Evolutionary conservation across 2,888 invertebrate genomes (phyloP).

Genomic region (Pristionchus japonicus): DNA sequence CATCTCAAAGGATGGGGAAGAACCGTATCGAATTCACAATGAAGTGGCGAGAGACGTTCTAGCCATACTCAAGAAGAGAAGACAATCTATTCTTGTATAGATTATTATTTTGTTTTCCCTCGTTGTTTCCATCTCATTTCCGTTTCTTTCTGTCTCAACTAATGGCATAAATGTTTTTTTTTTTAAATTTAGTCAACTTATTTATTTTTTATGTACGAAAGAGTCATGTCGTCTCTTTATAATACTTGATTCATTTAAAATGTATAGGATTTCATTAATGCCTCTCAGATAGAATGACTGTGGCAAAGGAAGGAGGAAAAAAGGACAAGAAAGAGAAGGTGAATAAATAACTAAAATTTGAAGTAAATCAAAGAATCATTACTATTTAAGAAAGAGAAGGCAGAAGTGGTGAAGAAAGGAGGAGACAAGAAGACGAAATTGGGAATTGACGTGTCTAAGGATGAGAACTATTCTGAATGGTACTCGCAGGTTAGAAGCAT

Average conservation of each 20-base stretch:
- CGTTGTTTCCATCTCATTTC: not conserved
- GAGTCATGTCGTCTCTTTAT: not conserved
- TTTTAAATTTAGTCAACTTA: not conserved
- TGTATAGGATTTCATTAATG: not conserved
- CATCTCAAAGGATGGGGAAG: slow-evolving; percentile 63
- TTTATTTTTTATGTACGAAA: not conserved
- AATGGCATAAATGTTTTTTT: not conserved
- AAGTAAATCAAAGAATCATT: slow-evolving; percentile 77
- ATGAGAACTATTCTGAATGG: slow-evolving; percentile 94
- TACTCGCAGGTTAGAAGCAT: slow-evolving; percentile 86
- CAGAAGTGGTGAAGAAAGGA: slow-evolving; percentile 77
- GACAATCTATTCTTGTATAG: not conserved
- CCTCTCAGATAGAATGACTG: not conserved
- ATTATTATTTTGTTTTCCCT: not conserved
- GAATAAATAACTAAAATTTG: not conserved
- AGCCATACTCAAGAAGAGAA: slow-evolving; percentile 35
- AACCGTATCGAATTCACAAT: slow-evolving; percentile 60
- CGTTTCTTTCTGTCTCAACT: not conserved
- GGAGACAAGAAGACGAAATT: slow-evolving; percentile 92
- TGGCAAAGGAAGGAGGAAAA: not conserved
- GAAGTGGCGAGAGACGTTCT: slow-evolving; percentile 49
- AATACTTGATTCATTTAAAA: not conserved
- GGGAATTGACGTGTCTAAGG: slow-evolving; percentile 90
- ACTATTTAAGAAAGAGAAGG: slow-evolving; percentile 83
- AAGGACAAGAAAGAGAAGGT: slow-evolving; percentile 28